A percentile compares a stretch with the other conserved stretches of the same genome.
These are phyloP conservation scores for Carcinoscorpius rotundicauda DNA, from an alignment of 1,140 invertebrate species.

Conservation along the genomic window DNA sequence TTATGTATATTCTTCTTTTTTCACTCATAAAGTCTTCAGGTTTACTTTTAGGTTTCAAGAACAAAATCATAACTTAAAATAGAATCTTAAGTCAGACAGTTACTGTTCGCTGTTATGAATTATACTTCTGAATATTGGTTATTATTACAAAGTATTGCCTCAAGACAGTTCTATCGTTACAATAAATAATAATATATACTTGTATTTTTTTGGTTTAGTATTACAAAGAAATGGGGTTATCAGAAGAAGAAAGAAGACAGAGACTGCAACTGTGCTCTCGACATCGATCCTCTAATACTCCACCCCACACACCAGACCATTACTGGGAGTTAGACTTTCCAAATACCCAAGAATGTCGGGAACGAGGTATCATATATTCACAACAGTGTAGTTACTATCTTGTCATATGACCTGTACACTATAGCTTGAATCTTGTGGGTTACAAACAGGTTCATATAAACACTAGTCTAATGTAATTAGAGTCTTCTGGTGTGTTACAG, in stretches of 20 bases:
- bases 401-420: no score
- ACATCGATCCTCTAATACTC: slow-evolving; percentile 27
- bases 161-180: no score
- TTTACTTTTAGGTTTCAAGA: no score
- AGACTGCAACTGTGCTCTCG: slow-evolving; percentile 30
- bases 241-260: slow-evolving; percentile 27
- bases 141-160: no score
- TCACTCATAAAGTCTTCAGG: no score
- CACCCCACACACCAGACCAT: slow-evolving; percentile 32
- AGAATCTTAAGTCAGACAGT: no score
- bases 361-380: slow-evolving; percentile 26
- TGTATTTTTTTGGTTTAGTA: slow-evolving; percentile 23
- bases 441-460: not conserved
- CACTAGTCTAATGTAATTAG: not conserved
- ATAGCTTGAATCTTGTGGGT: no score
- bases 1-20: no score
- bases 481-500: not conserved
- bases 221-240: slow-evolving; percentile 26
- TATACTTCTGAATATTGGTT: no score
- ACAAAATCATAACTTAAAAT: no score
- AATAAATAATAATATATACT: no score
- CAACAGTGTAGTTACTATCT: not conserved
- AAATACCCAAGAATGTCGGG: slow-evolving; percentile 30
- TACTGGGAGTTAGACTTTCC: slow-evolving; percentile 35
- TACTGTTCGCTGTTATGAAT: no score